These are phyloP conservation scores for Brachyrhaphis roseni DNA, from an alignment of 2,797 vertebrate genomes.

Conservation along the genomic window DNA sequence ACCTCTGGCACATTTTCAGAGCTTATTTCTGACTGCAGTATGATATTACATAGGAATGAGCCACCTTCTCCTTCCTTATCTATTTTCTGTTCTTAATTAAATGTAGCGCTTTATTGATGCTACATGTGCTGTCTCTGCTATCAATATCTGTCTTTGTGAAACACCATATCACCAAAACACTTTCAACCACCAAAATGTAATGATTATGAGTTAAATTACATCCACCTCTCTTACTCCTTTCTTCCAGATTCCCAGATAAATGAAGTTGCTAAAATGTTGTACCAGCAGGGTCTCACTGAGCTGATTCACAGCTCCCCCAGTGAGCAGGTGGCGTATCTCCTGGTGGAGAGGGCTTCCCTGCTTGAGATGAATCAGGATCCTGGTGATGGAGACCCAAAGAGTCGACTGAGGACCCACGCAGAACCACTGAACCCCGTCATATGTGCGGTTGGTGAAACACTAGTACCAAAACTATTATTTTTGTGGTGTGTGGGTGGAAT, in stretches of 20 bases:
- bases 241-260: conserved; percentile 83
- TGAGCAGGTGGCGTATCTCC: conserved; percentile 86
- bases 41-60: background rate
- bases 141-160: background rate
- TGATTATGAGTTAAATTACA: background rate
- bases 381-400: conserved; percentile 45
- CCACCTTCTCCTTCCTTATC: background rate
- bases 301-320: conserved; percentile 80
- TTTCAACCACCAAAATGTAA: background rate
- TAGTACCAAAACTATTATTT: background rate
- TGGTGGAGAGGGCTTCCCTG: conserved; percentile 83
- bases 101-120: background rate
- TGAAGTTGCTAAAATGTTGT: conserved; percentile 86
- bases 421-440: conserved; percentile 38
- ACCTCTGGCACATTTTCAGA: background rate
- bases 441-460: conserved; percentile 64
- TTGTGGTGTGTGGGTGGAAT: background rate
- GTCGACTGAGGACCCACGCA: conserved; percentile 26
- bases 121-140: too few relatives aligned
- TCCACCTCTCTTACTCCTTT: background rate
- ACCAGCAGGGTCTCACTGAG: conserved; percentile 84
- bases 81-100: background rate
- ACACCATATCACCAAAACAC: background rate
- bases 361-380: conserved; percentile 71
- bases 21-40: background rate